Evolutionary conservation across 92 coral and sea anemone genomes (phyloP), one percentile per base, ranked within the genome.

Genomic region (Hydrozoanthus gracilis): DNA sequence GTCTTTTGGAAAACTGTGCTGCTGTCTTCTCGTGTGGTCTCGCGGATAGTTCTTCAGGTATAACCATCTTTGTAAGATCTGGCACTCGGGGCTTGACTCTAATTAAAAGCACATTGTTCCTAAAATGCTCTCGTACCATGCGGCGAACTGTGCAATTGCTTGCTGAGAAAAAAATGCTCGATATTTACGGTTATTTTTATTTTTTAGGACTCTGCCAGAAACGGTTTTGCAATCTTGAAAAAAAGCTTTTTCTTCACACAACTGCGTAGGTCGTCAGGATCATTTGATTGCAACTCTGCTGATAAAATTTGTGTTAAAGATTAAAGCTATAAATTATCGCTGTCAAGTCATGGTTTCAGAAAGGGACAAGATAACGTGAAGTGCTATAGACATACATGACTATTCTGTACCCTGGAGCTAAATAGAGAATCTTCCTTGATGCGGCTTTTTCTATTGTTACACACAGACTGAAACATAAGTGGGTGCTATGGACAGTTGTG

Each of bases 151-250:
- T 48, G 18, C 11, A 65, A 80, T 46, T 51, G 51, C 85, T 80
- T 80, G 85, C 85, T 80, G 85, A 65, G 85, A 80, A 65, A 80
- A 52, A 80, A 80, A 80, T 80, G 85, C 56, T 62, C 73, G 85
- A 80, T 47, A 80, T 80, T 80, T 80, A 65, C 73, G 7, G 20
- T n/a, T 12, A 80, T 18, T 18, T 80, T 8, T 27, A 17, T 45
- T 16, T 80, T 10, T 48, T 65, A 18, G 39, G 5, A 18, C 20
- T 47, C 9, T 16, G 13, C 46, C 35, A 10, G 27, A 6, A n/a
- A 20, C 48, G 48, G 27, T 50, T 52, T 76, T 20, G 52, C 12
- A 17, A 10, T 11, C 20, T 76, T 4, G 4, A 76, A 8, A 49
- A 51, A 74, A 60, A 6, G 35, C 8, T 13, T 8, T 52, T 76